Conservation (phyloP, 2,797 vertebrate species). For the Nyctalus aviator region DNA sequence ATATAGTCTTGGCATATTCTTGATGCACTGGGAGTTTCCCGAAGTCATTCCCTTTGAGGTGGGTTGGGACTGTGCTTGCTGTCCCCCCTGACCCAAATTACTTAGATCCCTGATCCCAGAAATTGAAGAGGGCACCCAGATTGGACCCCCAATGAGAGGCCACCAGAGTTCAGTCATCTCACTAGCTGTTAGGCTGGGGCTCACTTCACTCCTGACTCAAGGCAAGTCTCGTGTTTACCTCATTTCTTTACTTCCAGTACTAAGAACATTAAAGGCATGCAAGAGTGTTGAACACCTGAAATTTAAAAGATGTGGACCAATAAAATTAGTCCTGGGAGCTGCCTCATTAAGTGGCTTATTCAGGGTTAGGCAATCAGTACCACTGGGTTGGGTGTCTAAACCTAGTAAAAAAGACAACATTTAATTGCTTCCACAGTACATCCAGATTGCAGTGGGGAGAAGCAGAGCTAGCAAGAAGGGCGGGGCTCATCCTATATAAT, state of each 20-base stretch:
- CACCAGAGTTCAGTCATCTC: neutral
- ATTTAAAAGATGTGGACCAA: constrained; percentile 10
- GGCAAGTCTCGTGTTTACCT: neutral
- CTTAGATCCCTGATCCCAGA: neutral
- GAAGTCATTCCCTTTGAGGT: neutral
- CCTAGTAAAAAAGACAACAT: neutral
- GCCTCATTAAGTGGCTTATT: neutral
- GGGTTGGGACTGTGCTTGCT: neutral
- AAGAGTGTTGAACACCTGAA: neutral
- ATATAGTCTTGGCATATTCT: neutral
- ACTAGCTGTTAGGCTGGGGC: neutral
- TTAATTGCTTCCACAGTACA: neutral
- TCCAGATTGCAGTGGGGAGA: neutral
- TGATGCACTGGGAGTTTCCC: neutral
- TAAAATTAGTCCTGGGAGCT: neutral
- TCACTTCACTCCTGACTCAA: neutral
- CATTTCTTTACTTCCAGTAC: neutral
- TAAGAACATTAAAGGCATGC: neutral
- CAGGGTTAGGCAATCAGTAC: neutral
- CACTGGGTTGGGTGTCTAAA: neutral
- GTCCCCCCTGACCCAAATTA: neutral
- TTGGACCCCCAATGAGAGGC: neutral
- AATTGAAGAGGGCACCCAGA: neutral
- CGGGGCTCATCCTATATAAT: neutral
- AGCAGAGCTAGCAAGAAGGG: neutral